phyloP scores from a whole-genome alignment of 2,888 invertebrate genomes.

The Ariolimax columbianus region DNA sequence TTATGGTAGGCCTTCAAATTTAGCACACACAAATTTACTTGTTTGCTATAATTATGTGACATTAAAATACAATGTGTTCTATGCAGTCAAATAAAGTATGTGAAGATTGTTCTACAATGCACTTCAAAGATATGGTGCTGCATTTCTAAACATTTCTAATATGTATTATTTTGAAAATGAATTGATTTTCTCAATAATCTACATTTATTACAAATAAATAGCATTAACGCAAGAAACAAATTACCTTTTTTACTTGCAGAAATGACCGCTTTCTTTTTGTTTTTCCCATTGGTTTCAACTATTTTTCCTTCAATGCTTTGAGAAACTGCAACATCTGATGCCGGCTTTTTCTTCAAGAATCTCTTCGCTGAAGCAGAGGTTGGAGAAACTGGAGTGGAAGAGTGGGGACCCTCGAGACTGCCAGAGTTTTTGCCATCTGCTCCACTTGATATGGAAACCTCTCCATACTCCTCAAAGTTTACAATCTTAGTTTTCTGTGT shows the following conservation, averaged over 20 bases:
- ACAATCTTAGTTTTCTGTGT: constrained; percentile 66
- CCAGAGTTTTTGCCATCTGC: constrained; percentile 56
- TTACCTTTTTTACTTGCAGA: neutral
- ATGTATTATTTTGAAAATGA: too few species aligned
- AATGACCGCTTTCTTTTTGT: neutral
- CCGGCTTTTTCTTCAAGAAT: constrained; percentile 67
- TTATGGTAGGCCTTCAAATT: too few species aligned
- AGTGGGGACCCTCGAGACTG: constrained; percentile 55
- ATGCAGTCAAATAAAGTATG: too few species aligned
- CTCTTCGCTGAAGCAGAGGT: constrained; percentile 59
- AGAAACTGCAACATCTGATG: constrained; percentile 39
- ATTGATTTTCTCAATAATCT: neutral
- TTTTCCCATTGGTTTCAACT: neutral
- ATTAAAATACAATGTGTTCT: too few species aligned
- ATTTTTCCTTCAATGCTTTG: neutral
- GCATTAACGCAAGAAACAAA: neutral
- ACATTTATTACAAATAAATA: neutral
- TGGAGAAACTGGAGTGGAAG: constrained; percentile 55
- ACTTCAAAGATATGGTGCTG: too few species aligned
- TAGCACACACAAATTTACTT: too few species aligned
- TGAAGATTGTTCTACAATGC: too few species aligned
- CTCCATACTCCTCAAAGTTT: constrained; percentile 70
- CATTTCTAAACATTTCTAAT: too few species aligned
- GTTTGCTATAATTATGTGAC: too few species aligned
- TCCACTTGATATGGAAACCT: constrained; percentile 72